These are phyloP conservation scores for Tetragonisca angustula DNA, from an alignment of 2,888 invertebrate species.

Conservation along the genomic window DNA sequence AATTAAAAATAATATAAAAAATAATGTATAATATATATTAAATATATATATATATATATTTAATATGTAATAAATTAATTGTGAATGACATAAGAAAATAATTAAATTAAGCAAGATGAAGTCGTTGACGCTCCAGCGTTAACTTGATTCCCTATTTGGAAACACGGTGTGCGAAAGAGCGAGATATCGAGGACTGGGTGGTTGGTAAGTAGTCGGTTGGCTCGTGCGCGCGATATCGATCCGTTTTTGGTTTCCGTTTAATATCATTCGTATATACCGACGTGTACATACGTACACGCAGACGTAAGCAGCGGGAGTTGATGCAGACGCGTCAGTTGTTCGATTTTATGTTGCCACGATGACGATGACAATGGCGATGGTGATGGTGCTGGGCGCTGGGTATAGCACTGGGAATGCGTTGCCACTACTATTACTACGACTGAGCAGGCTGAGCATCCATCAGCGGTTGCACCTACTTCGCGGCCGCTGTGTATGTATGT, in stretches of 20 bases:
- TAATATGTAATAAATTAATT: too few species aligned
- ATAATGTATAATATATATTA: too few species aligned
- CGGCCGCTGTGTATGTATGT: constrained; percentile 67
- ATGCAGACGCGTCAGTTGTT: constrained; percentile 42
- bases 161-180: neutral
- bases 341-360: constrained; percentile 56
- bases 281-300: neutral
- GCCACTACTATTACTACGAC: constrained; percentile 60
- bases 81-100: too few species aligned
- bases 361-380: constrained; percentile 43
- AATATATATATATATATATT: too few species aligned
- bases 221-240: constrained; percentile 37
- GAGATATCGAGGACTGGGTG: constrained; percentile 5
- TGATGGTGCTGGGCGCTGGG: constrained; percentile 31
- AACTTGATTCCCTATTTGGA: neutral
- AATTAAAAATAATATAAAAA: too few species aligned
- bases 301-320: constrained; percentile 28
- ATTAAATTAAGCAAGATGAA: neutral
- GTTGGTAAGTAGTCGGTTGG: neutral
- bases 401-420: constrained; percentile 56
- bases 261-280: constrained; percentile 37
- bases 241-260: constrained; percentile 51
- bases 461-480: constrained; percentile 63
- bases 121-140: neutral
- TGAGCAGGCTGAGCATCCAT: constrained; percentile 54